phyloP scores from a whole-genome alignment of 2,888 invertebrate genomes.

The Ormyrus pomaceus region DNA sequence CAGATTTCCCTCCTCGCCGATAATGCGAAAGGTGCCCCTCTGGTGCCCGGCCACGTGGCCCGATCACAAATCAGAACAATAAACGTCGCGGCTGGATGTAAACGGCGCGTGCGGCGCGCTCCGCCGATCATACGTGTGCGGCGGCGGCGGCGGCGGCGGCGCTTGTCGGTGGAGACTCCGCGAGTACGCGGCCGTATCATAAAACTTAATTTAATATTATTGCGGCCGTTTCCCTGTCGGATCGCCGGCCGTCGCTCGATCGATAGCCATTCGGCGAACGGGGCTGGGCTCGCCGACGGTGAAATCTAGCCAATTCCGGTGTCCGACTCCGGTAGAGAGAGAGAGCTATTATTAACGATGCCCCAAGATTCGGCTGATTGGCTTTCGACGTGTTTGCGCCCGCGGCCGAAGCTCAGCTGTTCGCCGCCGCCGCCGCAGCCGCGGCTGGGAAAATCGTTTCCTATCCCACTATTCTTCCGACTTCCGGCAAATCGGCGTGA shows the following conservation, averaged over 20 bases:
- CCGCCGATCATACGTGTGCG: not conserved
- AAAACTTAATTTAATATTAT: slow-evolving; percentile 62
- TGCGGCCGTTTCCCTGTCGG: slow-evolving; percentile 45
- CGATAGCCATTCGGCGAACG: slow-evolving; percentile 43
- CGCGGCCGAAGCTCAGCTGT: not conserved
- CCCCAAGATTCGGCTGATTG: slow-evolving; percentile 63
- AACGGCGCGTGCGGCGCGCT: not conserved
- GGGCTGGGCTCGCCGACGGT: not conserved
- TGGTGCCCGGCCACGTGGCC: not conserved
- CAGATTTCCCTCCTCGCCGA: too few relatives aligned
- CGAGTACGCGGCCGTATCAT: slow-evolving; percentile 50
- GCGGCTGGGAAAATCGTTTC: not conserved
- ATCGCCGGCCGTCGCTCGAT: slow-evolving; percentile 22
- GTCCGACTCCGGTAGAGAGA: slow-evolving; percentile 43
- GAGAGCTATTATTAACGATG: slow-evolving; percentile 66
- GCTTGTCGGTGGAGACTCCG: not conserved
- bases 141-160: not conserved
- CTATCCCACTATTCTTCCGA: slow-evolving; percentile 10
- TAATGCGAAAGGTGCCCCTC: not conserved
- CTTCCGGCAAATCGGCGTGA: slow-evolving; percentile 60
- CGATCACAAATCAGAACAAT: slow-evolving; percentile 52
- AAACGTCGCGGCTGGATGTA: slow-evolving; percentile 41
- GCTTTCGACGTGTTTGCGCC: slow-evolving; percentile 62
- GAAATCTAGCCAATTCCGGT: slow-evolving; percentile 56
- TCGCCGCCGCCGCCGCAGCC: slow-evolving; percentile 1